Evolutionary conservation across 30 jellyfish, hydroid and myxozoan genomes (phyloP), one percentile per base, ranked within the genome.

Genomic region (Hydractinia symbiolongicarpus): DNA sequence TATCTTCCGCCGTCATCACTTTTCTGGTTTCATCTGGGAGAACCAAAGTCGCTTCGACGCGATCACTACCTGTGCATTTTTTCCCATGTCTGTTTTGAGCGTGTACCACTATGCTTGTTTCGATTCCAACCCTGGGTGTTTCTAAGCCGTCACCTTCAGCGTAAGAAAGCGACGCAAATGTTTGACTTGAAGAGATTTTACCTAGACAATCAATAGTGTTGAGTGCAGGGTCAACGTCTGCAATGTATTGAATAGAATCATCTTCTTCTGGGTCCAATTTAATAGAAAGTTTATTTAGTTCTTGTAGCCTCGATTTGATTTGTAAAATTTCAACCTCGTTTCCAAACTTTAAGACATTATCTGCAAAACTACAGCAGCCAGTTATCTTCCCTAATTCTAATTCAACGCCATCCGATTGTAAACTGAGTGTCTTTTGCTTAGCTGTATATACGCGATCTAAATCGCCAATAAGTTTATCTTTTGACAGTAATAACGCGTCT

Each of bases 101-200:
- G 56, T 84, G 93, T 20, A 93, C 94, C 1, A 88, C 84, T 17
- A 93, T 84, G 11, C 88, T 82, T 1, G 99, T 86, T 50, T 79
- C 82, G 54, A 84, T 89, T 1, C 96, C 99, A 54, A 88, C 99
- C 66, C 96, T 84, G 16, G 96, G 95, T 14, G 96, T 78, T 54
- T 93, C 99, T 74, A 93, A 84, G 9, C 96, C 96, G 40, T 93
- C 99, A 8, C 99, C 99, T 54, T 88, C 94, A 8, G 99, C 99
- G 81, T 93, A 93, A 49, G 99, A 93, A 64, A 93, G 86, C 62
- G 96, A 81, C 9, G 99, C 99, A 69, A 93, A 93, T 5, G 99
- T 93, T 52, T 88, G 95, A 73, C 95, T 93, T n/a, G 99, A 91
- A 66, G 81, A 86, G 14, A 93, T 88, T 72, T 85, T 83, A 4